Evolutionary conservation across 2,113 vertebrate genomes (phyloP).

Genomic region (Emydocephalus ijimae): DNA sequence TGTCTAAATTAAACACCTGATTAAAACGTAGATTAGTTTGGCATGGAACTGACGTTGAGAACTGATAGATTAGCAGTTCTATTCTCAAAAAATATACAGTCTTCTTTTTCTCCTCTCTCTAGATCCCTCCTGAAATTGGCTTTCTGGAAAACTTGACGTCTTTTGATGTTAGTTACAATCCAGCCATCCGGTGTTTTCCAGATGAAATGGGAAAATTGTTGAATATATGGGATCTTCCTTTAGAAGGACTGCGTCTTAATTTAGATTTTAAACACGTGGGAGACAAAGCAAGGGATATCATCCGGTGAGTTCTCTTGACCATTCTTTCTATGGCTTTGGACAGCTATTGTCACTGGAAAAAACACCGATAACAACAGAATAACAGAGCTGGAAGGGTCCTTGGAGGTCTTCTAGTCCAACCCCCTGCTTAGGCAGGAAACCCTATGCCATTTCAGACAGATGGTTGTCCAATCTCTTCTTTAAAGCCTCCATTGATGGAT

Average conservation of each 20-base stretch:
- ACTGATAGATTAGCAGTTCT: background rate
- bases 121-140: conserved; percentile 93
- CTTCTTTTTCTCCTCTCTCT: conserved; percentile 26
- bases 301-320: conserved; percentile 74
- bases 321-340: too few species aligned
- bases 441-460: too few species aligned
- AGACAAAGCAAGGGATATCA: conserved; percentile 92
- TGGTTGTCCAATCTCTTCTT: too few species aligned
- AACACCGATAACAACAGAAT: too few species aligned
- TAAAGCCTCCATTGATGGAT: too few species aligned
- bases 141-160: conserved; percentile 88
- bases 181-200: conserved; percentile 82
- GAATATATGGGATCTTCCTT: conserved; percentile 92
- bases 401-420: too few species aligned
- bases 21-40: background rate
- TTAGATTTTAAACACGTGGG: conserved; percentile 92
- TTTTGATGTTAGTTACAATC: conserved; percentile 89
- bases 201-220: conserved; percentile 93
- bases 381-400: too few species aligned
- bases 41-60: background rate
- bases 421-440: too few species aligned
- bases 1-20: too few species aligned
- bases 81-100: background rate
- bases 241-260: conserved; percentile 88
- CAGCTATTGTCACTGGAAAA: too few species aligned